These are phyloP conservation scores for Ornithorhynchus anatinus DNA, from an alignment of 2,113 vertebrate genomes.

Conservation along the genomic window DNA sequence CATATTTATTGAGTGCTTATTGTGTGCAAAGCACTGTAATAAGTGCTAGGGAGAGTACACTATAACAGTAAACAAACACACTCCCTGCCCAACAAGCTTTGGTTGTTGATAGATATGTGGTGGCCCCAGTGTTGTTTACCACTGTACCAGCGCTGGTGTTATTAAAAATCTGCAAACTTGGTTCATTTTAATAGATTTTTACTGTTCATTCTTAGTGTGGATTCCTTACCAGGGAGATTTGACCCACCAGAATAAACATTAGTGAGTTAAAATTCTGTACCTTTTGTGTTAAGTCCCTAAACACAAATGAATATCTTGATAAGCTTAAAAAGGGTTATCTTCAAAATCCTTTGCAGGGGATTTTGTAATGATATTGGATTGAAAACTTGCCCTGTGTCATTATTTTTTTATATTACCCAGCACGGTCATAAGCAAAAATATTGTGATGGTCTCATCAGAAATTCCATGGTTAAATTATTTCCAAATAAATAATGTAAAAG, in stretches of 20 bases:
- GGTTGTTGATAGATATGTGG: neutral
- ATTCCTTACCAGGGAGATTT: slow-evolving; percentile 35
- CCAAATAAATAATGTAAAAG: slow-evolving; percentile 49
- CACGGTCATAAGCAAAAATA: slow-evolving; percentile 22
- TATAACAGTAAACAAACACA: no score
- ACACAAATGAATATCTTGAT: neutral
- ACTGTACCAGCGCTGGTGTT: slow-evolving; percentile 18
- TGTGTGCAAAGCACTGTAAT: no score
- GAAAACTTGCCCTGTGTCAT: neutral
- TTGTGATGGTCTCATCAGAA: slow-evolving; percentile 33
- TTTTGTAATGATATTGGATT: neutral
- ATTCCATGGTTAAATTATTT: slow-evolving; percentile 36
- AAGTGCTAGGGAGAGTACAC: no score
- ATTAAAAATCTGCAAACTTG: neutral
- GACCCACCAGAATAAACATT: slow-evolving; percentile 39
- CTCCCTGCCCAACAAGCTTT: no score
- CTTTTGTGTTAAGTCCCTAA: slow-evolving; percentile 10
- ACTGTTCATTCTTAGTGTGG: neutral
- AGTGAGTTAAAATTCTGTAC: slow-evolving; percentile 18
- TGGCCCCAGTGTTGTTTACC: slow-evolving; percentile 25
- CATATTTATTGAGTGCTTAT: no score
- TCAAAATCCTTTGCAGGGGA: neutral
- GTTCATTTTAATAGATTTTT: slow-evolving; percentile 9
- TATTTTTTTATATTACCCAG: slow-evolving; percentile 22
- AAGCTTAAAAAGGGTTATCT: neutral